These are phyloP conservation scores for Trochalopteron elliotii DNA, from an alignment of 2,113 vertebrate species.

Conservation along the genomic window DNA sequence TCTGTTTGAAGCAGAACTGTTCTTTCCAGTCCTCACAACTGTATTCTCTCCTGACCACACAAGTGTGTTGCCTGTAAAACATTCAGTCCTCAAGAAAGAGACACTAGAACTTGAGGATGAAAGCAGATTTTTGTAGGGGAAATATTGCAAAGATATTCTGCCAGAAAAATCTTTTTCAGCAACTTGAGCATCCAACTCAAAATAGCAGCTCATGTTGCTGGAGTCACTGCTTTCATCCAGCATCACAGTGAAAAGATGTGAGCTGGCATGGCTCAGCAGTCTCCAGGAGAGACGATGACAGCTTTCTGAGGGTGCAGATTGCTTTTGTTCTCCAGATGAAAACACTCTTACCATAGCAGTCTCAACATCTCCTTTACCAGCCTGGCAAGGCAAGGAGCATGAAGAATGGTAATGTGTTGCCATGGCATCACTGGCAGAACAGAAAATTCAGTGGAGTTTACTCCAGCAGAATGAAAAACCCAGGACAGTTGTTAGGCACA, in stretches of 20 bases:
- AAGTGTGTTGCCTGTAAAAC: background rate
- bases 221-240: conserved; percentile 34
- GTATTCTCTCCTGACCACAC: background rate
- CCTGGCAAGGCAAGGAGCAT: background rate
- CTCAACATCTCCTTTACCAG: conserved; percentile 43
- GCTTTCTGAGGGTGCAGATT: conserved; percentile 44
- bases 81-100: background rate
- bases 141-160: conserved; percentile 57
- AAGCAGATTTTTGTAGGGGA: conserved; percentile 45
- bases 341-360: conserved; percentile 35
- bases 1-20: background rate
- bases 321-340: conserved; percentile 64
- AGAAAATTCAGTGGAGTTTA: background rate
- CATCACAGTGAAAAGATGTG: conserved; percentile 2
- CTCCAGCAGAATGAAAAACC: background rate
- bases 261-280: conserved; percentile 45
- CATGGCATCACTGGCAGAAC: background rate
- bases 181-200: conserved; percentile 32
- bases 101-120: background rate
- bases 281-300: conserved; percentile 36
- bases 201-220: conserved; percentile 37
- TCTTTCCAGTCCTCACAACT: background rate
- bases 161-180: conserved; percentile 41
- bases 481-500: background rate
- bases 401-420: background rate